A percentile compares a stretch with the other conserved stretches of the same genome.
Conservation (phyloP, 2,888 invertebrate species). For the Bursaphelenchus okinawaensis region DNA sequence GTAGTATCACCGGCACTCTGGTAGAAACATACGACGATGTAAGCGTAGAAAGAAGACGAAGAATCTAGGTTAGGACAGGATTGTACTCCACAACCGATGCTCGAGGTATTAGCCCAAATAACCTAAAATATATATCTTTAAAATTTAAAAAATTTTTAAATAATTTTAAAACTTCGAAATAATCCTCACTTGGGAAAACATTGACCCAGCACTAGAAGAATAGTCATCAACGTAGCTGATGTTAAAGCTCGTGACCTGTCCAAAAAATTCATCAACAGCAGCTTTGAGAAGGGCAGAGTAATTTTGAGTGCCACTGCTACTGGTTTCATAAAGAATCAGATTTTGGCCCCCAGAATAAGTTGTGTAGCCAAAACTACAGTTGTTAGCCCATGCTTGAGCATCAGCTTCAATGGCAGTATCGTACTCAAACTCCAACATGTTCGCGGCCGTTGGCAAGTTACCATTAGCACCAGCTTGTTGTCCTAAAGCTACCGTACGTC, state of each 20-base stretch:
- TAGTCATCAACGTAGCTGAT: too few species aligned
- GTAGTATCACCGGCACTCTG: not conserved
- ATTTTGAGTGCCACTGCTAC: too few species aligned
- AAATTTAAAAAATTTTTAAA: too few species aligned
- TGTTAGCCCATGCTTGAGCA: not conserved
- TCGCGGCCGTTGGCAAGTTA: not conserved
- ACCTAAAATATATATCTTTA: too few species aligned
- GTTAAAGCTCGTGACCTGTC: too few species aligned
- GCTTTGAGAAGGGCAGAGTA: too few species aligned
- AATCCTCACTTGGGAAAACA: too few species aligned
- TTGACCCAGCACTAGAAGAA: too few species aligned
- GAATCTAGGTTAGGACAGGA: not conserved
- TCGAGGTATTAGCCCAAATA: not conserved
- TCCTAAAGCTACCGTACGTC: not conserved
- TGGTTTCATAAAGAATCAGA: too few species aligned
- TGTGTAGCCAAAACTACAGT: not conserved
- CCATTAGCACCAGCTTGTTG: not conserved
- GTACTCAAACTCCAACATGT: not conserved
- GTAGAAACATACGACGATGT: not conserved
- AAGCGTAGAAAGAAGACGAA: not conserved
- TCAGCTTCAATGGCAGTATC: not conserved
- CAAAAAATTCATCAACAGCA: too few species aligned
- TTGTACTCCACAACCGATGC: not conserved
- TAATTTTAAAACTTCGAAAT: too few species aligned
- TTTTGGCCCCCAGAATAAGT: not conserved